These are phyloP conservation scores for Pedionomus torquatus DNA, from an alignment of 2,113 vertebrate genomes.

Conservation along the genomic window DNA sequence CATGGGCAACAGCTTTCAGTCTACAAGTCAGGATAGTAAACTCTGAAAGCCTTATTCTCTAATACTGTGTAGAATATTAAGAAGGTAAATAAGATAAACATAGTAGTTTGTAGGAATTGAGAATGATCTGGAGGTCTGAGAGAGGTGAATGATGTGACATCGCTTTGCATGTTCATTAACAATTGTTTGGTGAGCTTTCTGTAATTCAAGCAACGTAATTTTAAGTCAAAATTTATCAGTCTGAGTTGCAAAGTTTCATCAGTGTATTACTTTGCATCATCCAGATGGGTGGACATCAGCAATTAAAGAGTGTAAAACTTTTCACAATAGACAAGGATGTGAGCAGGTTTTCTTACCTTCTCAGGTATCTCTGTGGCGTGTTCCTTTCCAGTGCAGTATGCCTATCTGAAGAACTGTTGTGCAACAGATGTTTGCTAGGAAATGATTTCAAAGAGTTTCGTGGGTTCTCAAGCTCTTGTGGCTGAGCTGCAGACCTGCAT, in stretches of 20 bases:
- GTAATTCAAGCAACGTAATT: not conserved
- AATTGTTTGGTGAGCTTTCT: not conserved
- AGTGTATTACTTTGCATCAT: not conserved
- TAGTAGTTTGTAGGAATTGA: not conserved
- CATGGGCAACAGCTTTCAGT: not conserved
- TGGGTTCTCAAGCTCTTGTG: not conserved
- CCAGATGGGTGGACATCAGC: not conserved
- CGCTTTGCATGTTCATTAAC: not conserved
- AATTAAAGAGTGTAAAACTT: not conserved
- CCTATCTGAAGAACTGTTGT: not conserved
- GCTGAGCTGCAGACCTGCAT: not conserved
- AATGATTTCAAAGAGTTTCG: not conserved
- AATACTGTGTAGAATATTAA: not conserved
- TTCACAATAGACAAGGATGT: accelerated
- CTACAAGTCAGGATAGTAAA: not conserved
- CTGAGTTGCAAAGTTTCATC: not conserved
- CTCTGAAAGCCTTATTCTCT: not conserved
- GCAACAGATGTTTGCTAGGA: not conserved
- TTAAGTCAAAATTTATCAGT: not conserved
- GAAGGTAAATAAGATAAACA: not conserved
- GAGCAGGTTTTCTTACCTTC: not conserved
- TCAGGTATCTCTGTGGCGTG: not conserved
- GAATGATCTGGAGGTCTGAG: not conserved
- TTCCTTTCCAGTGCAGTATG: not conserved
- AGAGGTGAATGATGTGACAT: not conserved